Conservation (phyloP, 2,113 vertebrate species). For the Halcyon malimbica region DNA sequence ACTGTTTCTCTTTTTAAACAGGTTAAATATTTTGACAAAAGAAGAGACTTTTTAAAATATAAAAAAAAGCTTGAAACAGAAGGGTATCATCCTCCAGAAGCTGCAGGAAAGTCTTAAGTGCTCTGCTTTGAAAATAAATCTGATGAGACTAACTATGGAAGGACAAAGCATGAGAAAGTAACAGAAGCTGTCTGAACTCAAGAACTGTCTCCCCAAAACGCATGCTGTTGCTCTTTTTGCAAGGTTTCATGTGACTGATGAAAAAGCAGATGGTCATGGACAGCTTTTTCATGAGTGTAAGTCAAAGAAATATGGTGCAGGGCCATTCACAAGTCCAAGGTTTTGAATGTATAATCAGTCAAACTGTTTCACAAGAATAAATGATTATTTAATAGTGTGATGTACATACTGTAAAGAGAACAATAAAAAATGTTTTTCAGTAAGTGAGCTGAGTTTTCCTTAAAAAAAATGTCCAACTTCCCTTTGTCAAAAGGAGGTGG, state of each 20-base stretch:
- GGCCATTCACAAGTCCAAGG: background rate
- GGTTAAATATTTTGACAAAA: conserved; percentile 93
- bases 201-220: background rate
- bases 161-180: background rate
- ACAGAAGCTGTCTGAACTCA: background rate
- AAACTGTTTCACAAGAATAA: background rate
- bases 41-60: conserved; percentile 93
- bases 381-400: background rate
- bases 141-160: background rate
- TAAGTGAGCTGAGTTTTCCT: background rate
- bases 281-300: background rate
- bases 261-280: background rate
- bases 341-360: background rate
- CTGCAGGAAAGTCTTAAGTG: conserved; percentile 72
- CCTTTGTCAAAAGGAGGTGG: background rate
- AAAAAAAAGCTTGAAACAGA: conserved; percentile 86
- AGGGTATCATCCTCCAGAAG: conserved; percentile 77
- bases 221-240: background rate
- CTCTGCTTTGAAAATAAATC: background rate
- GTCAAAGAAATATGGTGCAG: background rate
- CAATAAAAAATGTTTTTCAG: background rate
- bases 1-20: conserved; percentile 58
- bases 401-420: background rate
- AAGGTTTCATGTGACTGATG: background rate
- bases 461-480: background rate